These are phyloP conservation scores for Myoxocephalus aenaeus DNA, from an alignment of 2,797 vertebrate genomes.

Conservation along the genomic window DNA sequence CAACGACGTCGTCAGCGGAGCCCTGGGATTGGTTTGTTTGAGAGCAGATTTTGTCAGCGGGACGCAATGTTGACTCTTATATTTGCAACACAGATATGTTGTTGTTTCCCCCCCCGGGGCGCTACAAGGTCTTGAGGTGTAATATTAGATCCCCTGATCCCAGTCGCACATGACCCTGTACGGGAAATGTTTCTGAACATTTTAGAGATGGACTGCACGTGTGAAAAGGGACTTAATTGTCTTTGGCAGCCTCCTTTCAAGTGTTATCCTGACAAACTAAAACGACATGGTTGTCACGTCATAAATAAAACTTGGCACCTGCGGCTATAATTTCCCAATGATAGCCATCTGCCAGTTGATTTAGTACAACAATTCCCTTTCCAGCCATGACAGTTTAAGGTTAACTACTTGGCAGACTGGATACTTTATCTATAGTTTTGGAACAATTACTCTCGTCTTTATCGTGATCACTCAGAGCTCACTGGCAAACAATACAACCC, in stretches of 20 bases:
- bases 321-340: neutral
- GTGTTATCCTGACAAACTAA: neutral
- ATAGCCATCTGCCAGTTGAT: constrained; percentile 3
- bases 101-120: too few relatives aligned
- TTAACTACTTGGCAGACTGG: neutral
- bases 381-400: neutral
- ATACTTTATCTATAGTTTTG: neutral
- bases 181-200: too few relatives aligned
- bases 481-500: neutral
- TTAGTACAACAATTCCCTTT: neutral
- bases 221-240: neutral
- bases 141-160: too few relatives aligned
- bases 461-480: neutral
- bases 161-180: too few relatives aligned
- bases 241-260: neutral
- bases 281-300: neutral
- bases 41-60: too few relatives aligned
- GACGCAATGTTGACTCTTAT: too few relatives aligned
- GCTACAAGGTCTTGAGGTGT: too few relatives aligned
- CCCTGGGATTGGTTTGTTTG: too few relatives aligned
- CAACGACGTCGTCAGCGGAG: too few relatives aligned
- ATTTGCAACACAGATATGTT: too few relatives aligned
- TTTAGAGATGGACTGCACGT: too few relatives aligned
- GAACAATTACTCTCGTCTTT: neutral
- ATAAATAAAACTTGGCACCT: constrained; percentile 6